These are phyloP conservation scores for Drosophila antonietae DNA, from an alignment of 2,888 invertebrate species.

Conservation along the genomic window DNA sequence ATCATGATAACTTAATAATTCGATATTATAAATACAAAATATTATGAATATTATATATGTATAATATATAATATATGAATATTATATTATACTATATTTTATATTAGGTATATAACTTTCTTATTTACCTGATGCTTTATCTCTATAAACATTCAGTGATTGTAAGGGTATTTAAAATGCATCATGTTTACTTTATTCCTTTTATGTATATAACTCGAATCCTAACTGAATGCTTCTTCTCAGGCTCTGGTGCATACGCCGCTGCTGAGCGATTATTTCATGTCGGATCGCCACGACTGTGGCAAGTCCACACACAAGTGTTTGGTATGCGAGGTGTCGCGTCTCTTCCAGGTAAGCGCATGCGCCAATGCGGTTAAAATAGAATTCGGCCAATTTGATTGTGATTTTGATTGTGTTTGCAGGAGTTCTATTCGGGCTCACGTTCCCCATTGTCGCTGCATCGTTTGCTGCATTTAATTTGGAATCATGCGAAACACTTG, in stretches of 20 bases:
- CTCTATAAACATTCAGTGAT: not conserved
- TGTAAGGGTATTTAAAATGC: not conserved
- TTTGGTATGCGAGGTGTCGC: conserved; percentile 97
- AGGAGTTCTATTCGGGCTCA: conserved; percentile 96
- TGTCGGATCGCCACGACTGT: conserved; percentile 96
- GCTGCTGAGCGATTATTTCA: conserved; percentile 96
- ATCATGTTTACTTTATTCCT: not conserved
- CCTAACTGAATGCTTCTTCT: conserved; percentile 29
- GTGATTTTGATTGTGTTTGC: conserved; percentile 12
- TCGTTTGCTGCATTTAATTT: conserved; percentile 95
- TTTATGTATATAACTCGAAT: not conserved
- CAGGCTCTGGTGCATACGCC: conserved; percentile 97
- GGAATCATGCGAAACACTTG: conserved; percentile 97
- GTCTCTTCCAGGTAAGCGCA: conserved; percentile 93
- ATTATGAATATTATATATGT: too few relatives aligned
- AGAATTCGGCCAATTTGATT: not conserved
- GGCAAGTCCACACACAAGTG: conserved; percentile 89
- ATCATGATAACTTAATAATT: not conserved
- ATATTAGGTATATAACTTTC: not conserved
- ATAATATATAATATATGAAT: too few relatives aligned
- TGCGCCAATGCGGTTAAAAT: not conserved
- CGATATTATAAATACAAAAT: too few relatives aligned
- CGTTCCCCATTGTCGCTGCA: conserved; percentile 95
- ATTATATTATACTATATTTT: too few relatives aligned
- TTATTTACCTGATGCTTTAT: not conserved